Evolutionary conservation across 1,140 invertebrate genomes (phyloP), one percentile per base, ranked within the genome.

Genomic region (Triops longicaudatus): DNA sequence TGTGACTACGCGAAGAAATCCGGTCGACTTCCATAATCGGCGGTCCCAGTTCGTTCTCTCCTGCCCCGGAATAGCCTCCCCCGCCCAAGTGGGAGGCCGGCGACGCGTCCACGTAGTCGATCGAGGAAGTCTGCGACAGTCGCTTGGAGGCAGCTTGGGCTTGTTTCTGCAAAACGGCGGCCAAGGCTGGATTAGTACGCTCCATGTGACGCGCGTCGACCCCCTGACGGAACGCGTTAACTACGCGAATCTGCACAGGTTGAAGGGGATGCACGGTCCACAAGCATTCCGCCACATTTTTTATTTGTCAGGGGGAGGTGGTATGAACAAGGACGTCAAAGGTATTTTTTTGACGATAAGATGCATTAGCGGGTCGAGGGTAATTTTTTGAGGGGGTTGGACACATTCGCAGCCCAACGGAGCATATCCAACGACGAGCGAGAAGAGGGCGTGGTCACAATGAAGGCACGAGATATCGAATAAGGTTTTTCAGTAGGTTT

Each of bases 141-240:
- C 93, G 90, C 87, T 95, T 95, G 84, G 89, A 92, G 12, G 63
- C 43, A 44, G 81, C 76, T 82, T 92, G 93, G 83, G 93, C 90
- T 88, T 96, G 94, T 87, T 95, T 95, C 84, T 93, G 91, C 81
- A 95, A 89, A 83, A 93, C 93, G 86, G 94, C 93, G 78, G 93
- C 93, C 83, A 95, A 89, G 84, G 91, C 92, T 81, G 92, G 91
- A 87, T 91, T 93, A 84, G 91, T 92, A 87, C 93, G 92, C 87
- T 97, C 95, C 84, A 92, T 91, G 84, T 93, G 93, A 84, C 94
- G 93, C 86, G 93, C 89, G 89, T 98, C 96, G 88, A 98, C 90
- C 85, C 95, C 96, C 90, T 97, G 95, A 86, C 96, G 95, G 90
- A 98, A 98, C 88, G 96, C 96, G 89, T 98, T 98, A 87, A 98